Conservation (phyloP, 2,797 vertebrate species). For the Dipus sagitta region DNA sequence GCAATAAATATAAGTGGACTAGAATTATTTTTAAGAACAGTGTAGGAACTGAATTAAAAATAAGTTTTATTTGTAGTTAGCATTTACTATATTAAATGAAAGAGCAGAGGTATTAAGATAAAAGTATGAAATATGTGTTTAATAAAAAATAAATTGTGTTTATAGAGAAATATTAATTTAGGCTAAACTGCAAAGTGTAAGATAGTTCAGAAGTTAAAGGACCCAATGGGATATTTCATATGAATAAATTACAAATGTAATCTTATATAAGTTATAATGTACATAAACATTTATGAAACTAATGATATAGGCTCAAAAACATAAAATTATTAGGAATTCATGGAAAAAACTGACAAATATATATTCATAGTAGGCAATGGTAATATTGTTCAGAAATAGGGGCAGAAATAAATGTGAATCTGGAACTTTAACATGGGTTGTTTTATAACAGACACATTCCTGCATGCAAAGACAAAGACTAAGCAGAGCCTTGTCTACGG, state of each 20-base stretch:
- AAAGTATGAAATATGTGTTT: background rate
- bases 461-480: background rate
- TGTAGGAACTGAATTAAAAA: background rate
- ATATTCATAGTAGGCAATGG: background rate
- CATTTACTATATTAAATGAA: background rate
- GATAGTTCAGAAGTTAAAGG: background rate
- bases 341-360: background rate
- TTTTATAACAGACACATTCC: background rate
- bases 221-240: background rate
- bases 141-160: background rate
- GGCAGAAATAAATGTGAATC: background rate
- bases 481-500: background rate
- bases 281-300: background rate
- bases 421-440: background rate
- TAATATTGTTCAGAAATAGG: constrained; percentile 9
- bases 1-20: background rate
- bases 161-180: background rate
- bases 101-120: background rate
- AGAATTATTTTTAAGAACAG: background rate
- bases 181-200: constrained; percentile 24
- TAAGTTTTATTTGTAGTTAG: background rate
- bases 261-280: background rate
- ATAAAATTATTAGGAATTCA: background rate
- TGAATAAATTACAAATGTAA: background rate
- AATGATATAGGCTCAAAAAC: background rate